A percentile compares a stretch with the other conserved stretches of the same genome.
Conservation (phyloP, 2,888 invertebrate genomes). For the Pristionchus maxplancki region DNA sequence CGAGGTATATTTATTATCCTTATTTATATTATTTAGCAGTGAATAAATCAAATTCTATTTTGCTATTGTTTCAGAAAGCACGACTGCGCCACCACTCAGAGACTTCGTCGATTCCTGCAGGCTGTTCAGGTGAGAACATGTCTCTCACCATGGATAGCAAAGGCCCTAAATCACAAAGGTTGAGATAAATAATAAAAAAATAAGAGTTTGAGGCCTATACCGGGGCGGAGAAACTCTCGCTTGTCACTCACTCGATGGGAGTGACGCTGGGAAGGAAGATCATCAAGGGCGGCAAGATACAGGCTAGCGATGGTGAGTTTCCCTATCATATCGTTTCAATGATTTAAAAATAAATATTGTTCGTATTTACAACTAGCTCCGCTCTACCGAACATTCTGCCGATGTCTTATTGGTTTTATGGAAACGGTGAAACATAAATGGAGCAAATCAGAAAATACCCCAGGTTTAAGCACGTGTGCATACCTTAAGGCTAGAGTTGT, state of each 20-base stretch:
- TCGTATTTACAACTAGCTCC: too few relatives aligned
- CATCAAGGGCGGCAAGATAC: slow-evolving; percentile 64
- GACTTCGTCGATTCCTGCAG: slow-evolving; percentile 67
- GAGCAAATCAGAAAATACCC: too few relatives aligned
- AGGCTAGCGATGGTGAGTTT: slow-evolving; percentile 14
- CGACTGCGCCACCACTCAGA: slow-evolving; percentile 61
- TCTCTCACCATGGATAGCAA: too few relatives aligned
- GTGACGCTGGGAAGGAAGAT: slow-evolving; percentile 67
- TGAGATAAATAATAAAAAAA: too few relatives aligned
- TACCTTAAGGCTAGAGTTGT: too few relatives aligned
- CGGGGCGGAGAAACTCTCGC: slow-evolving; percentile 11
- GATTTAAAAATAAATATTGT: too few relatives aligned
- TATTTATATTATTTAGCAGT: not conserved
- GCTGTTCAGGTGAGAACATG: slow-evolving; percentile 54
- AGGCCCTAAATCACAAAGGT: too few relatives aligned
- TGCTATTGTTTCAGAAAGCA: slow-evolving; percentile 57
- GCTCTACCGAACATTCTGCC: too few relatives aligned
- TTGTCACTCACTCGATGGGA: slow-evolving; percentile 71
- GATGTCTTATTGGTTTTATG: too few relatives aligned
- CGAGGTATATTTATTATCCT: slow-evolving; percentile 47
- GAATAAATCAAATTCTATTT: not conserved
- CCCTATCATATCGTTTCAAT: too few relatives aligned
- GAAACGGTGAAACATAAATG: too few relatives aligned
- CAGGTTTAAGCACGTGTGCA: too few relatives aligned
- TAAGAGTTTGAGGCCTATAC: slow-evolving; percentile 29